Conservation (phyloP, 2,797 vertebrate genomes). For the Smutsia temminckii region DNA sequence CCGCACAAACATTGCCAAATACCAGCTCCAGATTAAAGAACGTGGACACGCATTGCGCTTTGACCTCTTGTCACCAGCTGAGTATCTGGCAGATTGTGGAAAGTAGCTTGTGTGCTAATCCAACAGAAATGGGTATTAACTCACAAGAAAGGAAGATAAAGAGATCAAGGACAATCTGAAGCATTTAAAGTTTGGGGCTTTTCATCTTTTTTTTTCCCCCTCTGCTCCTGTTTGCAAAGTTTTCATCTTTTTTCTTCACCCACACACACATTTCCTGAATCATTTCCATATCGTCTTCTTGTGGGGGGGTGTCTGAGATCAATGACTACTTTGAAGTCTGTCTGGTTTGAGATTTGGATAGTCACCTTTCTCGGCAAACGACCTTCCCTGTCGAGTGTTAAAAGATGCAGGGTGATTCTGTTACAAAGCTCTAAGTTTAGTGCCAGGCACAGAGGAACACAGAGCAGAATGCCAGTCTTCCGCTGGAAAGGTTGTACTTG, state of each 20-base stretch:
- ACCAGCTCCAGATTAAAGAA: conserved; percentile 54
- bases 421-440: background rate
- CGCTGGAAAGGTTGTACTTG: too few relatives aligned
- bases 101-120: conserved; percentile 19
- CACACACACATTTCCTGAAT: background rate
- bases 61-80: background rate
- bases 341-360: background rate
- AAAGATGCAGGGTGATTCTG: background rate
- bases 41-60: background rate
- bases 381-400: background rate
- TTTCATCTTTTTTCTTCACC: background rate
- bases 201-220: background rate
- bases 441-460: background rate
- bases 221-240: background rate
- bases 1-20: conserved; percentile 26
- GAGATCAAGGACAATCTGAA: conserved; percentile 34
- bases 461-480: background rate
- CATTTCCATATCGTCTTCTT: background rate
- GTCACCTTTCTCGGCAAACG: background rate
- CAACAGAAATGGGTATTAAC: conserved; percentile 60
- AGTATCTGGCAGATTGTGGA: conserved; percentile 46
- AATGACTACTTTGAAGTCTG: conserved; percentile 5
- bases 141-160: background rate
- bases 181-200: background rate
- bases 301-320: background rate